These are phyloP conservation scores for Leucosticte australis DNA, from an alignment of 2,113 vertebrate species.

Conservation along the genomic window DNA sequence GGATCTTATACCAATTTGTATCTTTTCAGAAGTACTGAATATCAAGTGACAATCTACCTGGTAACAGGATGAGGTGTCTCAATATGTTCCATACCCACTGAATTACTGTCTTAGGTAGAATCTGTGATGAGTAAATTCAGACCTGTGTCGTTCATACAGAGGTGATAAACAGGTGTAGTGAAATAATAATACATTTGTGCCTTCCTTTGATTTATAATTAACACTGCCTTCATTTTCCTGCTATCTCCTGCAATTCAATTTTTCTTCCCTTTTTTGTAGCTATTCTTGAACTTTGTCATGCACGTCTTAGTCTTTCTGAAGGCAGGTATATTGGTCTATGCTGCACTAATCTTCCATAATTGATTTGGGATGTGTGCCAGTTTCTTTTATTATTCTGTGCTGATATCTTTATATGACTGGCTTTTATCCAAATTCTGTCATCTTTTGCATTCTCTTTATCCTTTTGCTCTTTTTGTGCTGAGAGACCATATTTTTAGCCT, in stretches of 20 bases:
- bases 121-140: background rate
- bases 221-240: background rate
- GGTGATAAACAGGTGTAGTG: background rate
- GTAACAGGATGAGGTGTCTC: background rate
- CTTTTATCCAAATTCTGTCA: constrained; percentile 58
- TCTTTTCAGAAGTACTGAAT: background rate
- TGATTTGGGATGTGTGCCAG: constrained; percentile 73
- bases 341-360: constrained; percentile 70
- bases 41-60: background rate
- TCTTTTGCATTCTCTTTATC: constrained; percentile 47
- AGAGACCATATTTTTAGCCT: constrained; percentile 12
- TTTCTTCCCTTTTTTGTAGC: constrained; percentile 3
- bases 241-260: background rate
- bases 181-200: background rate
- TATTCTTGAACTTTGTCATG: constrained; percentile 28
- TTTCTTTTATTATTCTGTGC: constrained; percentile 52
- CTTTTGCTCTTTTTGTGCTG: constrained; percentile 50
- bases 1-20: background rate
- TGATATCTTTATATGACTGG: constrained; percentile 64
- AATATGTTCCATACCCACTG: background rate
- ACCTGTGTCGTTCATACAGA: background rate
- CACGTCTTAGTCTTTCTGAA: constrained; percentile 53
- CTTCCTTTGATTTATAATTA: constrained; percentile 22
- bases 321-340: constrained; percentile 31
- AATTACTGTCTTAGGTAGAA: background rate